A percentile compares a stretch with the other conserved stretches of the same genome.
Evolutionary conservation across 2,113 vertebrate species (phyloP).

Genomic region (Nematolebias whitei): DNA sequence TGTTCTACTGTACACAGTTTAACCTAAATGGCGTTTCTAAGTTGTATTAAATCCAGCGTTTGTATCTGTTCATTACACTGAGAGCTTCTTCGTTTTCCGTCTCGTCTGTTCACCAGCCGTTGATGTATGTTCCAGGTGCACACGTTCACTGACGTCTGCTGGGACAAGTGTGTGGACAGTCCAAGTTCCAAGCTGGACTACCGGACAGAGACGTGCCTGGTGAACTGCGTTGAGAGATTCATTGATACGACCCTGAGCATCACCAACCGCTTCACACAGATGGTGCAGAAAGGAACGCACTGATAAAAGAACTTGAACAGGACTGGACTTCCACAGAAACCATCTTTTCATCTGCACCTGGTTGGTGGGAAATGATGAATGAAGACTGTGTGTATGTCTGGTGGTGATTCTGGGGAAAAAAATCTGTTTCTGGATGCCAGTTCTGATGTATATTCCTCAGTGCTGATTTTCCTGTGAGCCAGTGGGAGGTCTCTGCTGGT

Average conservation of each 20-base stretch:
- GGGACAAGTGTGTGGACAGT: slow-evolving; percentile 91
- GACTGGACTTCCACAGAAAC: slow-evolving; percentile 4
- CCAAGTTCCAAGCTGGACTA: slow-evolving; percentile 87
- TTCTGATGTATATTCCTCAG: too few relatives aligned
- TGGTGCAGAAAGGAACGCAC: slow-evolving; percentile 87
- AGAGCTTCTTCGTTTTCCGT: too few relatives aligned
- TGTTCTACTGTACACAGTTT: too few relatives aligned
- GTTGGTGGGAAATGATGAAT: slow-evolving; percentile 9
- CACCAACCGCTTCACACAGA: slow-evolving; percentile 90
- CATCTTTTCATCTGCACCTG: background rate
- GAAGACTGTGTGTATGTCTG: background rate
- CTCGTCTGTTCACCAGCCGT: rapidly evolving
- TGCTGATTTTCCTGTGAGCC: too few relatives aligned
- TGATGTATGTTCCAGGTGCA: slow-evolving; percentile 80
- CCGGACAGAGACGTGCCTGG: slow-evolving; percentile 87
- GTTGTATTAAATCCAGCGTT: too few relatives aligned
- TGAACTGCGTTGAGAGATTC: slow-evolving; percentile 90
- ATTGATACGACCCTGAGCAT: slow-evolving; percentile 89
- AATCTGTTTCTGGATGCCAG: background rate
- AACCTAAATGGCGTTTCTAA: too few relatives aligned
- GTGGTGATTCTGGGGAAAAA: background rate
- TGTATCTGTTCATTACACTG: too few relatives aligned
- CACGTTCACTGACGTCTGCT: slow-evolving; percentile 90
- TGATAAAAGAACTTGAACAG: slow-evolving; percentile 35
- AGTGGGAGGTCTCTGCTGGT: background rate